A percentile compares a stretch with the other conserved stretches of the same genome.
These are phyloP conservation scores for roundworm (Caenorhabditis elegans) DNA, from an alignment of 1,140 invertebrate species.

Conservation along the genomic window WBcel235 BX284605.5:14012001-14012500, in stretches of 20 bases:
- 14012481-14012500: not conserved
- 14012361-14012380: not conserved
- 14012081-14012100: not conserved
- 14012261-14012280: not conserved
- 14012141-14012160: too few relatives aligned
- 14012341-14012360: not conserved
- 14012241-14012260: not conserved
- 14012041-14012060: conserved; percentile 20
- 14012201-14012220: not conserved
- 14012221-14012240: not conserved
- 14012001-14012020: conserved; percentile 23
- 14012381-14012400: not conserved
- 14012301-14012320: not conserved
- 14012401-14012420: not conserved
- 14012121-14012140: not conserved
- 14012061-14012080: conserved; percentile 1
- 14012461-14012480: too few relatives aligned
- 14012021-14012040: conserved; percentile 24
- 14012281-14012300: not conserved
- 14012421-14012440: too few relatives aligned
- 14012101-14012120: not conserved
- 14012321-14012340: not conserved
- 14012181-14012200: not conserved
- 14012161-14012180: not conserved
- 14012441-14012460: conserved; percentile 5